Percentiles rank a stretch among this genome's conserved stretches.
Conservation (phyloP, 2,113 vertebrate genomes). For the Boleophthalmus pectinirostris region DNA sequence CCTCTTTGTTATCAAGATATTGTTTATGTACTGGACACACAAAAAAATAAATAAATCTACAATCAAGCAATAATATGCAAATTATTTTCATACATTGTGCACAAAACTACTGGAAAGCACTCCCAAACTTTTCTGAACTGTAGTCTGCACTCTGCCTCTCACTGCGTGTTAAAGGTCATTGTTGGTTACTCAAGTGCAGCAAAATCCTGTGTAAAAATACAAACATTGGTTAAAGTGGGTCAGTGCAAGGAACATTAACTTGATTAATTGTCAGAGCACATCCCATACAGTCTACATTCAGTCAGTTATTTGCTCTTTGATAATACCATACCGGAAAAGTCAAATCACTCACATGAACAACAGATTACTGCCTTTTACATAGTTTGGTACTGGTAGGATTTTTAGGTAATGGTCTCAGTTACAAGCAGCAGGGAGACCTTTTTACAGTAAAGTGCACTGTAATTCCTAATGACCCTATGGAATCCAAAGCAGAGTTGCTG, state of each 20-base stretch:
- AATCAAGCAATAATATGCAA: no score
- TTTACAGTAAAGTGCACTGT: slow-evolving; percentile 3
- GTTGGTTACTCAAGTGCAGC: slow-evolving; percentile 24
- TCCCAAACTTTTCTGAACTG: neutral
- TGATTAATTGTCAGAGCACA: neutral
- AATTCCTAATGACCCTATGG: slow-evolving; percentile 16
- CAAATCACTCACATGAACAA: neutral
- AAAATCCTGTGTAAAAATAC: slow-evolving; percentile 24
- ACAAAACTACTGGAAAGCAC: no score
- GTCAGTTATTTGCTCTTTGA: neutral
- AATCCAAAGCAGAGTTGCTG: slow-evolving; percentile 25
- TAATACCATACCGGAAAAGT: neutral
- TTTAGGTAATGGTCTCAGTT: slow-evolving; percentile 20
- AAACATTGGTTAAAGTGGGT: slow-evolving; percentile 35
- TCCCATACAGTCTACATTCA: neutral
- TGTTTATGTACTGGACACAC: no score
- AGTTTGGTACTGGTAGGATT: neutral
- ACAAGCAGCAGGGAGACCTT: neutral
- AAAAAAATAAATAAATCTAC: no score
- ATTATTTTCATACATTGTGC: no score
- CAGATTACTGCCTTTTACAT: neutral
- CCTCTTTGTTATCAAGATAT: no score
- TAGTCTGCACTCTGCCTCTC: neutral
- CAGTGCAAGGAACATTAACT: slow-evolving; percentile 12
- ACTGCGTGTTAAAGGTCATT: slow-evolving; percentile 24